Percentiles rank a stretch among this genome's conserved stretches.
Evolutionary conservation across 1,140 invertebrate species (phyloP).

Genomic region (Calosoma granatense): DNA sequence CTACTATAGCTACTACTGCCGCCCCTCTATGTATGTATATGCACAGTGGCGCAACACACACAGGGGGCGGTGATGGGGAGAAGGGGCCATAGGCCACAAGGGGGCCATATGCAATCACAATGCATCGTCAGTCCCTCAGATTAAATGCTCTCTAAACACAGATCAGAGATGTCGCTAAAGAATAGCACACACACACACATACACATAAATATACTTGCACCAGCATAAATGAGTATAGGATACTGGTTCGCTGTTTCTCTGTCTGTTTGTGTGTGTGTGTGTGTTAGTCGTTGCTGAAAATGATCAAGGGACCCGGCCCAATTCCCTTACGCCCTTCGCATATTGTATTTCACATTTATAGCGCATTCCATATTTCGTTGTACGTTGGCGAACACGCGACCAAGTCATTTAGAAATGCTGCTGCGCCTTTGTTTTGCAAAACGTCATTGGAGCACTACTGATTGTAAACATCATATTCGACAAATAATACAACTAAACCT

Average conservation of each 20-base stretch:
- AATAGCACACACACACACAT: too few relatives aligned
- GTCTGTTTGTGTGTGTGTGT: not conserved
- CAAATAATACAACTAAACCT: too few relatives aligned
- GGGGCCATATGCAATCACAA: not conserved
- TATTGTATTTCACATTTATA: not conserved
- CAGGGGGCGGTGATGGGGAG: not conserved
- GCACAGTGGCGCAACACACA: not conserved
- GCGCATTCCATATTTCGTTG: conserved; percentile 2
- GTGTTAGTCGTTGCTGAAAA: not conserved
- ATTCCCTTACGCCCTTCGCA: not conserved
- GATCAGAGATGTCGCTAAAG: conserved; percentile 1
- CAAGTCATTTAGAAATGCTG: too few relatives aligned
- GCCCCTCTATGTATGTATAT: not conserved
- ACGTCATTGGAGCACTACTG: too few relatives aligned
- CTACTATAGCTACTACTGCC: too few relatives aligned
- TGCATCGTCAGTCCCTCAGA: not conserved
- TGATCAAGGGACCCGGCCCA: conserved; percentile 1
- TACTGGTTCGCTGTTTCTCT: too few relatives aligned
- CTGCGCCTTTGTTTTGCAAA: too few relatives aligned
- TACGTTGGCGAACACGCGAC: too few relatives aligned
- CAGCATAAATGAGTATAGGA: too few relatives aligned
- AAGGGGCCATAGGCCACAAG: not conserved
- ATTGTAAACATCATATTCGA: too few relatives aligned
- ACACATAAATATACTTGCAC: too few relatives aligned
- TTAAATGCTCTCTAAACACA: conserved; percentile 9